Conservation (phyloP, 1,140 invertebrate genomes). For the Neodiprion pinetum region DNA sequence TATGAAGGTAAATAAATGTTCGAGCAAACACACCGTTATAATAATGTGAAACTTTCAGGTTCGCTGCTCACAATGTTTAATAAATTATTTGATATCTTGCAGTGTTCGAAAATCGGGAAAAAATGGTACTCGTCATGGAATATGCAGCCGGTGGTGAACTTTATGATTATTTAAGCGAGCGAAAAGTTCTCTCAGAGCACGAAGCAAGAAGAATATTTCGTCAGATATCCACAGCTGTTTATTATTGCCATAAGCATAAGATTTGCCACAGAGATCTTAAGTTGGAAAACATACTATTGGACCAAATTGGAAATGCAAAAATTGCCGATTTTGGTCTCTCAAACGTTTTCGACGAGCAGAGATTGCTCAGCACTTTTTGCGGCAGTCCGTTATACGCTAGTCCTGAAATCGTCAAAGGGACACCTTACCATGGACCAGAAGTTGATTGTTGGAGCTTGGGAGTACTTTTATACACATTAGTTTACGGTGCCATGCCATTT, state of each 20-base stretch:
- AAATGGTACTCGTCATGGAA: conserved; percentile 99
- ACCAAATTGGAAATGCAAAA: conserved; percentile 95
- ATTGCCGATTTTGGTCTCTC: conserved; percentile 99
- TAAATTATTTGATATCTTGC: conserved; percentile 27
- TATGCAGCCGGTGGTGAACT: conserved; percentile 98
- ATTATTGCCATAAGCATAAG: conserved; percentile 99
- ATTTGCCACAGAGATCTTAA: conserved; percentile 98
- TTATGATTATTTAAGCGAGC: conserved; percentile 96
- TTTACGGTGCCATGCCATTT: conserved; percentile 99
- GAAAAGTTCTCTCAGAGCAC: conserved; percentile 87
- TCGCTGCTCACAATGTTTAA: conserved; percentile 9
- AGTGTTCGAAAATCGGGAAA: conserved; percentile 99
- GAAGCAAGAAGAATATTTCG: conserved; percentile 96
- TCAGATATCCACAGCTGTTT: conserved; percentile 96
- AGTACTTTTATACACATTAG: conserved; percentile 95
- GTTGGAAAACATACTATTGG: conserved; percentile 97
- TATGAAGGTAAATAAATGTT: conserved; percentile 83
- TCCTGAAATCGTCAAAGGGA: conserved; percentile 98
- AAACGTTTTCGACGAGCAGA: conserved; percentile 94
- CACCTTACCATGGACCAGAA: conserved; percentile 97
- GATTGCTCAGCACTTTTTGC: conserved; percentile 93
- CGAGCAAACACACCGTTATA: conserved; percentile 12
- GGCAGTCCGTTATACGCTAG: conserved; percentile 98
- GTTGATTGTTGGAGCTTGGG: conserved; percentile 96
- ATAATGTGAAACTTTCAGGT: conserved; percentile 25